phyloP scores from a whole-genome alignment of 2,888 invertebrate genomes.

The Synergus itoensis region DNA sequence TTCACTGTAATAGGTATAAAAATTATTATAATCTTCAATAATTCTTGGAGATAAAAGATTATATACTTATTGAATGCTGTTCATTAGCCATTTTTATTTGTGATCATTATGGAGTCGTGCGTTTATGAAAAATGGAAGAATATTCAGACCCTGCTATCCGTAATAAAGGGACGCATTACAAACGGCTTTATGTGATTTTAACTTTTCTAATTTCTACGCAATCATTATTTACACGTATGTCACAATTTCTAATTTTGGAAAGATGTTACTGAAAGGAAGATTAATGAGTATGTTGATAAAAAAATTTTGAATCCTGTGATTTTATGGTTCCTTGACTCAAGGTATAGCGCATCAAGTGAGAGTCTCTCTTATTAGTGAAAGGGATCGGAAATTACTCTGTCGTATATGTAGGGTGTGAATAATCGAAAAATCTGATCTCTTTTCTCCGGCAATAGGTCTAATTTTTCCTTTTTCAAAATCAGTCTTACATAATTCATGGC shows the following conservation, averaged over 20 bases:
- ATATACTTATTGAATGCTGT: background rate
- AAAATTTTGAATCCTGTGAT: slow-evolving; percentile 16
- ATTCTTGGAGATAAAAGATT: background rate
- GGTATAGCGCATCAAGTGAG: slow-evolving; percentile 8
- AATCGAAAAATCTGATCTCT: slow-evolving; percentile 33
- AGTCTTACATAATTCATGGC: background rate
- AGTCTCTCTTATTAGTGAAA: slow-evolving; percentile 38
- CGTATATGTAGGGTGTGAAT: slow-evolving; percentile 32
- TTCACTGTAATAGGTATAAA: background rate
- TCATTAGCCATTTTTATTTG: slow-evolving; percentile 1
- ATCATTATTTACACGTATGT: slow-evolving; percentile 11
- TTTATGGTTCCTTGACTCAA: slow-evolving; percentile 28
- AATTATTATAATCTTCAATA: background rate
- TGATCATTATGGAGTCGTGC: background rate
- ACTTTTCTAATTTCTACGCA: slow-evolving; percentile 27
- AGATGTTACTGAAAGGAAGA: background rate
- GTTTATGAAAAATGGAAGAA: slow-evolving; percentile 3
- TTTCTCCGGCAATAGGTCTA: slow-evolving; percentile 21
- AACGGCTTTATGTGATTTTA: background rate
- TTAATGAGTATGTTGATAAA: background rate
- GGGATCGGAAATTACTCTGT: slow-evolving; percentile 37
- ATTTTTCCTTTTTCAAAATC: background rate
- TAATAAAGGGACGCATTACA: background rate
- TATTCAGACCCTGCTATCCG: background rate
- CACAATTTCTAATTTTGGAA: slow-evolving; percentile 1